A percentile compares a stretch with the other conserved stretches of the same genome.
Evolutionary conservation across 37 sponge, comb jelly and placozoan genomes (phyloP).

Genomic region (Geodia barretti): DNA sequence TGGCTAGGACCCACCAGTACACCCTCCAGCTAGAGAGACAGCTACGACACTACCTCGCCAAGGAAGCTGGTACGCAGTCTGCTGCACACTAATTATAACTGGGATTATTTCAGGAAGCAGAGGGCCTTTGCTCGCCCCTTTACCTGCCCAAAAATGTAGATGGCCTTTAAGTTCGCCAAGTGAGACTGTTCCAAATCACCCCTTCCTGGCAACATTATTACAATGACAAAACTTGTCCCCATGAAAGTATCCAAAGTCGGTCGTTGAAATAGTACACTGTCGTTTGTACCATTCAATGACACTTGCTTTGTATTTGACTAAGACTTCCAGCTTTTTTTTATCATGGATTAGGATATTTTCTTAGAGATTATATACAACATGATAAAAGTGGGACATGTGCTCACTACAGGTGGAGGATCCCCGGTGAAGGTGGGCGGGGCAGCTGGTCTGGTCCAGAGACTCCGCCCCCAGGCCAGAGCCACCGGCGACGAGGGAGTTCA

Average conservation of each 20-base stretch:
- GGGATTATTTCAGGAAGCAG: no score
- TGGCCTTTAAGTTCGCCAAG: no score
- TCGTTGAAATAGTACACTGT: no score
- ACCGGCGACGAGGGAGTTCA: background rate
- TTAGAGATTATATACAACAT: background rate
- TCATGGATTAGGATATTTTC: no score
- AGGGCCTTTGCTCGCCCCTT: background rate
- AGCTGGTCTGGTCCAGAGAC: background rate
- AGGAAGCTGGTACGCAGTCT: background rate
- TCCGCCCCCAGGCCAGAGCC: background rate
- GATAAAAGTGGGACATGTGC: background rate
- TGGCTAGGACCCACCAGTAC: slow-evolving; percentile 71
- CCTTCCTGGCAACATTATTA: no score
- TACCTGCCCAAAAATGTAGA: background rate
- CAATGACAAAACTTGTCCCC: no score
- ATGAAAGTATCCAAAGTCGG: no score
- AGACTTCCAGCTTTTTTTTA: no score
- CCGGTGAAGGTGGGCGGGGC: background rate
- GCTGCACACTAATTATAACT: background rate
- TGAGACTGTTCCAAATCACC: no score
- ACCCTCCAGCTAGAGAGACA: slow-evolving; percentile 84
- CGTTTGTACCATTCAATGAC: no score
- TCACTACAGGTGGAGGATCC: background rate
- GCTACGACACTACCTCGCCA: slow-evolving; percentile 39
- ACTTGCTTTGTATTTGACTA: no score